Evolutionary conservation across 2,113 vertebrate species (phyloP).

Genomic region (Trochalopteron elliotii): DNA sequence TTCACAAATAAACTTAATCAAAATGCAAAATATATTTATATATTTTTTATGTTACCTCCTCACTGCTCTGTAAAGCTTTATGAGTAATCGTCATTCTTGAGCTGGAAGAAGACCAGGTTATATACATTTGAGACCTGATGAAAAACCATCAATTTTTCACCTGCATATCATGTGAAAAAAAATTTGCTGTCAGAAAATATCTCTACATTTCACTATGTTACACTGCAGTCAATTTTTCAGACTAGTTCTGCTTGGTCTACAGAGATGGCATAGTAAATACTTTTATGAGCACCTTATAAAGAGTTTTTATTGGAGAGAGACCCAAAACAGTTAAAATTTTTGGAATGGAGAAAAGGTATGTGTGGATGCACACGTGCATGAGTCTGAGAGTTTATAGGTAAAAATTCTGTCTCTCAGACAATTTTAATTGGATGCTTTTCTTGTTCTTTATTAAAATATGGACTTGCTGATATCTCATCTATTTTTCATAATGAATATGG

Average conservation of each 20-base stretch:
- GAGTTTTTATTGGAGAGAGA: background rate
- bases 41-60: background rate
- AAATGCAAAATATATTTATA: background rate
- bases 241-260: background rate
- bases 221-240: background rate
- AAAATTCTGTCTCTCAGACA: background rate
- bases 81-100: background rate
- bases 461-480: background rate
- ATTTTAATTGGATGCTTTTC: constrained; percentile 14
- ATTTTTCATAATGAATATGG: background rate
- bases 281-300: background rate
- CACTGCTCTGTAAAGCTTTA: background rate
- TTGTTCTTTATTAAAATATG: background rate
- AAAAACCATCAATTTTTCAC: background rate
- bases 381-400: background rate
- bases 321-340: background rate
- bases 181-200: background rate
- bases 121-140: background rate
- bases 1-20: background rate
- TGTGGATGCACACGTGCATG: fast-evolving
- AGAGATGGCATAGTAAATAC: background rate
- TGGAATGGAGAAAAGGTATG: background rate
- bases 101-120: background rate
- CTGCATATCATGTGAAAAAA: background rate
- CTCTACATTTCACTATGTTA: background rate